Conservation (phyloP, 2,797 vertebrate genomes). For the Lepidocolaptes lacrymiger region DNA sequence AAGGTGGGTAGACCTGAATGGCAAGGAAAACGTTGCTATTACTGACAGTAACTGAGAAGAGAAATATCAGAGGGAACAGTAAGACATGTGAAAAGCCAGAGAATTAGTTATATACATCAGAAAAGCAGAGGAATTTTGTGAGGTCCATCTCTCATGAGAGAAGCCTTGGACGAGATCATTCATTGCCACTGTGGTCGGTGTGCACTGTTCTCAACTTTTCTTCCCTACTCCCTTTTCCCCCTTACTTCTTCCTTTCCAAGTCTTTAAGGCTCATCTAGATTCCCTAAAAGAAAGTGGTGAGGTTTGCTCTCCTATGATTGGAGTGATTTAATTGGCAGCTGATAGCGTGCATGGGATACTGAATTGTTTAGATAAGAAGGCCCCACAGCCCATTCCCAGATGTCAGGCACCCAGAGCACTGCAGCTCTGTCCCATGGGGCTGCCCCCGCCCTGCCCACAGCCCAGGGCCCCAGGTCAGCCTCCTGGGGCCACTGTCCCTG, state of each 20-base stretch:
- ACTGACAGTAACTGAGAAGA: not conserved
- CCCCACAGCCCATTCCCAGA: not conserved
- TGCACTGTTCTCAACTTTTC: not conserved
- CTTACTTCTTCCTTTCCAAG: not conserved
- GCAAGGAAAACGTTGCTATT: not conserved
- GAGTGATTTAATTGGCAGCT: not conserved
- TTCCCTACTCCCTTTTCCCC: not conserved
- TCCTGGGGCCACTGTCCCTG: not conserved
- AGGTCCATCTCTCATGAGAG: not conserved
- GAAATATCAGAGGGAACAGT: not conserved
- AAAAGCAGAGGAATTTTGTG: not conserved
- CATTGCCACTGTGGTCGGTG: accelerated
- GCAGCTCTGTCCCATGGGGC: no score
- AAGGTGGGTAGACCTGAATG: not conserved
- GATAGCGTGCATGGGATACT: accelerated
- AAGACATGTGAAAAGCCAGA: not conserved
- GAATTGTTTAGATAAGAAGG: not conserved
- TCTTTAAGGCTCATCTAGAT: not conserved
- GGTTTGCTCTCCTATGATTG: not conserved
- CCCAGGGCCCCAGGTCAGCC: not conserved
- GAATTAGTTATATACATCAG: not conserved
- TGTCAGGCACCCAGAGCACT: not conserved
- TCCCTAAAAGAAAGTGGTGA: not conserved
- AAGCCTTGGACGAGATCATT: not conserved
- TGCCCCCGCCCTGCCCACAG: not conserved